Percentiles rank a stretch among this genome's conserved stretches.
phyloP scores from a whole-genome alignment of 2,113 vertebrate genomes.

The Seriola aureovittata region DNA sequence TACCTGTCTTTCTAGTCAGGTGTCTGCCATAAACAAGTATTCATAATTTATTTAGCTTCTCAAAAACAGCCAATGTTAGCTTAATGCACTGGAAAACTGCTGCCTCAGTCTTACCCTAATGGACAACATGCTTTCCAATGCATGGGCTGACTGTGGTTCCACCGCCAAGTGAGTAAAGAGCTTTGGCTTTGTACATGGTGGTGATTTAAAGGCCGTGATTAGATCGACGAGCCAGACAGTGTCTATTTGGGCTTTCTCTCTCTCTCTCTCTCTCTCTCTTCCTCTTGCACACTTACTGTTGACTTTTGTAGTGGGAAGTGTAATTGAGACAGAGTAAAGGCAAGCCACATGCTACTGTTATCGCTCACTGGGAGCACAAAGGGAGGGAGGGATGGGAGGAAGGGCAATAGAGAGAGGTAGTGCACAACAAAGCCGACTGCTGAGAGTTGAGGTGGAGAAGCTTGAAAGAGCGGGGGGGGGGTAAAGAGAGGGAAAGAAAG shows the following conservation, averaged over 20 bases:
- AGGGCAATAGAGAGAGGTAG: not conserved
- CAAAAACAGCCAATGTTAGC: not conserved
- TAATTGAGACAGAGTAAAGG: constrained; percentile 52
- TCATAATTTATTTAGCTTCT: not conserved
- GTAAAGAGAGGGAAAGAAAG: not conserved
- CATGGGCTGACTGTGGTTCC: constrained; percentile 13
- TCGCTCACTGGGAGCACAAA: constrained; percentile 21
- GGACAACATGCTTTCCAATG: not conserved
- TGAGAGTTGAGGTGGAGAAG: not conserved
- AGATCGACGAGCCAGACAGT: constrained; percentile 29
- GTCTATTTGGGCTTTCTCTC: constrained; percentile 7
- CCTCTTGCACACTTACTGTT: not conserved
- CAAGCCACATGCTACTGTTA: constrained; percentile 37
- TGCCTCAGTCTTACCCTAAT: constrained; percentile 10
- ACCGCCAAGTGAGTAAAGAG: constrained; percentile 34
- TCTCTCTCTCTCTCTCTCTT: not conserved
- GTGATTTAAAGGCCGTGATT: constrained; percentile 31
- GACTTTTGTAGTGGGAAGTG: constrained; percentile 30
- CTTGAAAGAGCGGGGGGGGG: not conserved
- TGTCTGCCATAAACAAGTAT: not conserved
- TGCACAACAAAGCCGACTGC: constrained; percentile 14
- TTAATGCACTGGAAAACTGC: not conserved
- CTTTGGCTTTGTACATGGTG: constrained; percentile 36
- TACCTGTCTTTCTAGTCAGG: not conserved
- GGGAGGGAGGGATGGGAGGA: constrained; percentile 11